A percentile compares a stretch with the other conserved stretches of the same genome.
phyloP scores from a whole-genome alignment of 2,113 vertebrate species.

The Carassius carassius region DNA sequence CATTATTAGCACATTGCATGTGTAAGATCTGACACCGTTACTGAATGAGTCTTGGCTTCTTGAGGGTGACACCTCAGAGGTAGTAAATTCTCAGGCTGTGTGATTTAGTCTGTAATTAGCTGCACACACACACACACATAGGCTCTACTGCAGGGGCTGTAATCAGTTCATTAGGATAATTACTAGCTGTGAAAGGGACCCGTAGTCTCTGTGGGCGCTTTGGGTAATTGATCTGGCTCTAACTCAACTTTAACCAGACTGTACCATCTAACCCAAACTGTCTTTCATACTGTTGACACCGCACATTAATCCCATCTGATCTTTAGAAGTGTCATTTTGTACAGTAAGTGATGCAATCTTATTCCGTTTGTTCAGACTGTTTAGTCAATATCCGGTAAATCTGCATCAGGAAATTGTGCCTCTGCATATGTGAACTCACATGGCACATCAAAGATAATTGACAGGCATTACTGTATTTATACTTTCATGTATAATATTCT shows the following conservation, averaged over 20 bases:
- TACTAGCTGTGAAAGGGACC: constrained; percentile 38
- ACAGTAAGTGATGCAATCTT: background rate
- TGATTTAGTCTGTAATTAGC: constrained; percentile 16
- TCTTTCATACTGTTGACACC: background rate
- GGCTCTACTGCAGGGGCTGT: constrained; percentile 14
- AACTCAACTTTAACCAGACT: constrained; percentile 32
- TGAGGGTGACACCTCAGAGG: constrained; percentile 20
- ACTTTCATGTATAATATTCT: background rate
- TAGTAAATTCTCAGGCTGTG: constrained; percentile 35
- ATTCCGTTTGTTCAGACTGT: background rate
- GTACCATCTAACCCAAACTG: background rate
- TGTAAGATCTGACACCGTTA: background rate
- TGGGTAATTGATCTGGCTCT: constrained; percentile 40
- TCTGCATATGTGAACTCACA: background rate
- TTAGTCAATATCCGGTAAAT: background rate
- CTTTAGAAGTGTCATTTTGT: background rate
- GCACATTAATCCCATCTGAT: background rate
- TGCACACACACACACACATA: constrained; percentile 10
- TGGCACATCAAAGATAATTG: background rate
- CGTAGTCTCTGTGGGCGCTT: constrained; percentile 33
- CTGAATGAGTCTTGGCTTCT: constrained; percentile 30
- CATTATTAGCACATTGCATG: constrained; percentile 23
- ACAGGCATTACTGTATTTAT: background rate
- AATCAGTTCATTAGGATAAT: constrained; percentile 54
- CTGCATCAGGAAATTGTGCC: background rate